phyloP scores from a whole-genome alignment of 2,888 invertebrate species.

The Cristatella mucedo region DNA sequence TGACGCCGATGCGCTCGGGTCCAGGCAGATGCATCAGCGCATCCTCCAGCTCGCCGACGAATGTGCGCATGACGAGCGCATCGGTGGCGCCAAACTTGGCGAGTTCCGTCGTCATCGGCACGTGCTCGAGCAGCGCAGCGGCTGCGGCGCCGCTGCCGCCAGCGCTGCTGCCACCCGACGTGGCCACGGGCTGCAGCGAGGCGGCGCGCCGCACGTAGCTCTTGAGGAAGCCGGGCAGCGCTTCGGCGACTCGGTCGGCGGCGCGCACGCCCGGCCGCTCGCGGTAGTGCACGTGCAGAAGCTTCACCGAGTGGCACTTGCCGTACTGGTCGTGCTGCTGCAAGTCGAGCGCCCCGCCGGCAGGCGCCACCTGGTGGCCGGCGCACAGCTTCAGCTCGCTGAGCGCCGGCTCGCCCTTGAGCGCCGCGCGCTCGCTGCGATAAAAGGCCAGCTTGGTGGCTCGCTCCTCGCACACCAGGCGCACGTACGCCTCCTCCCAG shows the following conservation, averaged over 20 bases:
- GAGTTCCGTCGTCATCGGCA: slow-evolving; percentile 80
- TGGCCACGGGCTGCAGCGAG: no score
- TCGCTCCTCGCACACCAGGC: slow-evolving; percentile 65
- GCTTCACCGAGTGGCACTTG: slow-evolving; percentile 92
- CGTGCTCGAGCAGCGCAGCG: slow-evolving; percentile 65
- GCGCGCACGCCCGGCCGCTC: slow-evolving; percentile 64
- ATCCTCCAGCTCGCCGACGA: slow-evolving; percentile 80
- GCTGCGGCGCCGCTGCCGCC: no score
- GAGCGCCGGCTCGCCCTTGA: no score
- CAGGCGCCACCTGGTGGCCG: slow-evolving; percentile 44
- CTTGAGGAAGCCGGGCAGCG: slow-evolving; percentile 3
- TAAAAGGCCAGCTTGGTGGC: no score
- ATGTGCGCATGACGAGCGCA: slow-evolving; percentile 76
- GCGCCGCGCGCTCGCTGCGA: no score
- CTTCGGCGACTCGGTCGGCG: slow-evolving; percentile 24
- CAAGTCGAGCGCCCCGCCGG: slow-evolving; percentile 33
- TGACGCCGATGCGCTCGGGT: slow-evolving; percentile 22
- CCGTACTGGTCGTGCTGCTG: slow-evolving; percentile 98
- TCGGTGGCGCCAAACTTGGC: slow-evolving; percentile 81
- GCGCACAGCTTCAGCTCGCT: slow-evolving; percentile 13
- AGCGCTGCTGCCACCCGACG: no score
- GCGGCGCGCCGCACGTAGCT: no score
- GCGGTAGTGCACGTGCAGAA: slow-evolving; percentile 94
- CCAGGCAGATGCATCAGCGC: slow-evolving; percentile 47
- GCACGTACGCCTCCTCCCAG: slow-evolving; percentile 91